Base-by-base conservation (phyloP, 2,888 invertebrate genomes). In the Cylloceria caligata region DNA sequence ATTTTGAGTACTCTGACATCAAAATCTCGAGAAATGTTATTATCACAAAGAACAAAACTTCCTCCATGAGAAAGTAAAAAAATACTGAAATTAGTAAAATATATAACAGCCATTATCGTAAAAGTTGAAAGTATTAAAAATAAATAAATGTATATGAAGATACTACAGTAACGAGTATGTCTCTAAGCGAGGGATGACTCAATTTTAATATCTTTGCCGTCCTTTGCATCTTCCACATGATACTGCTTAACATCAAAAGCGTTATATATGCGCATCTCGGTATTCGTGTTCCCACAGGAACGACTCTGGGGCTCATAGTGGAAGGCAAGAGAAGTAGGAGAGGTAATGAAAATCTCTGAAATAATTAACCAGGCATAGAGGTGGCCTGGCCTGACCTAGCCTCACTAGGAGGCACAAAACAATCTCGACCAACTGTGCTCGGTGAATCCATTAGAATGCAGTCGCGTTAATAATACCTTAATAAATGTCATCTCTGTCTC, bases 341-440 rank as follows among this genome's bases (percentile, higher is more conserved):
- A 45, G 74, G 67, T 71, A 69, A 78, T 77, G 79, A 83, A 81
- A 83, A 81, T 83, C 75, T 80, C 81, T 69, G 74, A 81, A 81
- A 81, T 81, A 74, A 81, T 81, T 81, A 78, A 81, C 69, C 74
- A 81, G 78, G 24, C 57, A 45, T 64, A 69, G n/a, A 65, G 74
- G 52, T 74, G 60, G 60, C 27, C 49, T 65, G 55, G 34, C 60
- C 60, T 34, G 19, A 60, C 60, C 19, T 60, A 6, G 52, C 27
- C 68, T 45, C 62, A 60, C 49, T n/a, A 64, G 39, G 57, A 71
- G 80, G 69, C 68, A 57, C 78, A 62, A 78, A 74, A 78, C 81
- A 81, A 81, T 81, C 73, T 81, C 73, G 67, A 21, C 64, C 57
- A 39, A 68, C 16, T 57, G 52, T 55, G 55, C 62, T 57, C 42